Percentiles rank a stretch among this genome's conserved stretches.
Conservation (phyloP, 2,888 invertebrate genomes). For the Drosophila anomalata region DNA sequence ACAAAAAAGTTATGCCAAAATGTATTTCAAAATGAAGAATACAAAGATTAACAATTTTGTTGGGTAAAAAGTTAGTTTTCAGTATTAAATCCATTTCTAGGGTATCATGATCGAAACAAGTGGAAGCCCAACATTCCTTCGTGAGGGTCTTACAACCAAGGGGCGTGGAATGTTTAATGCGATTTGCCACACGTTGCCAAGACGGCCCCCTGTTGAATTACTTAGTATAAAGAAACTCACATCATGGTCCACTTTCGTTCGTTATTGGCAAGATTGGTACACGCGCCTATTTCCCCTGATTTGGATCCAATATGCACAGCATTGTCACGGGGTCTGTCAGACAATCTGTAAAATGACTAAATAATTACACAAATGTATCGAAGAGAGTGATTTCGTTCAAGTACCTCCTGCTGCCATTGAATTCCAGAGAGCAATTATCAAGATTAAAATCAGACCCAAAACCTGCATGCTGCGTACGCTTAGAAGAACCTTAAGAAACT, state of each 20-base stretch:
- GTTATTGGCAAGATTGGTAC: conserved; percentile 15
- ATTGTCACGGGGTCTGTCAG: conserved; percentile 63
- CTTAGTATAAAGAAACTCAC: conserved; percentile 28
- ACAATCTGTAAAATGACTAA: conserved; percentile 50
- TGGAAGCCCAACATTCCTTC: conserved; percentile 17
- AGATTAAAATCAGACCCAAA: conserved; percentile 17
- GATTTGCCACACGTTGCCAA: conserved; percentile 61
- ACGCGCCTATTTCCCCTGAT: conserved; percentile 36
- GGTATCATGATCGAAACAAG: conserved; percentile 4
- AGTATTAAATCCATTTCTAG: neutral
- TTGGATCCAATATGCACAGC: conserved; percentile 49
- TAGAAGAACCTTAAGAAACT: neutral
- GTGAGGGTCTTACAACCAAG: conserved; percentile 3
- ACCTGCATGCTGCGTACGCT: conserved; percentile 37
- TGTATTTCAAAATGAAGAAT: neutral
- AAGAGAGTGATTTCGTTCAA: conserved; percentile 16
- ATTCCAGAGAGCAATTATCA: conserved; percentile 36
- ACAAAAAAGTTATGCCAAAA: neutral
- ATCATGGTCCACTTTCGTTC: conserved; percentile 16
- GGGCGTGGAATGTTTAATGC: conserved; percentile 53
- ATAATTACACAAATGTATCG: conserved; percentile 11
- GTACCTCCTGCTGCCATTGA: conserved; percentile 19
- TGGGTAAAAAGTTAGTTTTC: neutral
- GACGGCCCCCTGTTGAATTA: conserved; percentile 29
- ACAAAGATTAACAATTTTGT: neutral